These are phyloP conservation scores for Oxytorus armatus DNA, from an alignment of 2,888 invertebrate species.

Conservation along the genomic window DNA sequence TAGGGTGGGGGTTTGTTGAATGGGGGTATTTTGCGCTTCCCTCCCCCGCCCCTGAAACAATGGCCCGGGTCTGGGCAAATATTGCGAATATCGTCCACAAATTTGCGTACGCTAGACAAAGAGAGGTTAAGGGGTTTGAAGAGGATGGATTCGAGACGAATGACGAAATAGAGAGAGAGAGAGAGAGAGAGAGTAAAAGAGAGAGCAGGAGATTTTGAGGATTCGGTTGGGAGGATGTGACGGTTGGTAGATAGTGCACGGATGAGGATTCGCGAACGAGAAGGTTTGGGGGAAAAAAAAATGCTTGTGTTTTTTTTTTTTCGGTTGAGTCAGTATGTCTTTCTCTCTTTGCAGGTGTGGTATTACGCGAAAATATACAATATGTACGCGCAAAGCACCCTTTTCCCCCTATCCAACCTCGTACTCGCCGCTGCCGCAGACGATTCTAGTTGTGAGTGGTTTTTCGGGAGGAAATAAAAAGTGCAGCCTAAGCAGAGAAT, in stretches of 20 bases:
- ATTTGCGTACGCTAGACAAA: slow-evolving; percentile 79
- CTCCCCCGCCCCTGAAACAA: slow-evolving; percentile 76
- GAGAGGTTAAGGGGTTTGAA: slow-evolving; percentile 46
- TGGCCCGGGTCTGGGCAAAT: slow-evolving; percentile 79
- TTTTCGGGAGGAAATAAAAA: slow-evolving; percentile 55
- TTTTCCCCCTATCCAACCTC: slow-evolving; percentile 11
- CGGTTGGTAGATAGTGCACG: not conserved
- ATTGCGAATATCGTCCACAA: slow-evolving; percentile 82
- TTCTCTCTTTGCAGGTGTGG: slow-evolving; percentile 55
- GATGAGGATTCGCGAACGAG: slow-evolving; percentile 41
- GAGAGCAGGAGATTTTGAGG: slow-evolving; percentile 63
- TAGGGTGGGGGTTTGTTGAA: slow-evolving; percentile 27
- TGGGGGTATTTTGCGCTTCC: slow-evolving; percentile 47
- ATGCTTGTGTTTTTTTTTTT: slow-evolving; percentile 72
- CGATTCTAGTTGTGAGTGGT: slow-evolving; percentile 48
- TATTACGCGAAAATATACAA: slow-evolving; percentile 45
- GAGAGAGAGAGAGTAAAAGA: slow-evolving; percentile 58
- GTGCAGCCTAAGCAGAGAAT: slow-evolving; percentile 65
- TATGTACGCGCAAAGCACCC: slow-evolving; percentile 43
- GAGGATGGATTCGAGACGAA: slow-evolving; percentile 30
- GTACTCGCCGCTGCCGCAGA: slow-evolving; percentile 48
- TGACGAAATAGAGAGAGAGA: too few relatives aligned
- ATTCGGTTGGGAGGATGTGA: slow-evolving; percentile 52
- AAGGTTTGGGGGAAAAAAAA: slow-evolving; percentile 58
- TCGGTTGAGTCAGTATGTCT: slow-evolving; percentile 76